Evolutionary conservation across 1,140 invertebrate genomes (phyloP), one percentile per base, ranked within the genome.

Genomic region (Coptotermes formosanus): DNA sequence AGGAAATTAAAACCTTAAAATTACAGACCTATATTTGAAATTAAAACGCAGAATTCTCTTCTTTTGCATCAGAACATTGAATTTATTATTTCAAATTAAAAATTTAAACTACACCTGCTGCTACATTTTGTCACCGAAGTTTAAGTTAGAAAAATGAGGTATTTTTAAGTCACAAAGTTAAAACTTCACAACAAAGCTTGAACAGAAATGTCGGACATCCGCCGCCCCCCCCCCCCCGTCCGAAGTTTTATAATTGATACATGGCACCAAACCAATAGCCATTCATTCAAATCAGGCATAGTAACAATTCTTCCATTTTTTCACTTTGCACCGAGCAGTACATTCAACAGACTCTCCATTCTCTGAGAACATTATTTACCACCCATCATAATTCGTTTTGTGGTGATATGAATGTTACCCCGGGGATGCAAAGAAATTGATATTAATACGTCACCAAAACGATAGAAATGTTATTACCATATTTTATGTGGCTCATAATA

Each of bases 391-490:
- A 75, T 75, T 75, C 64, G 25, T 30, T 75, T 30, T n/a, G 64
- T 16, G 64, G 25, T 75, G 64, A 75, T n/a, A 75, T 30, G 30
- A 75, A 75, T 75, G 64, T 30, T 25, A 75, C 64, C 6, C 64
- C 64, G 14, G 64, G 64, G 64, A 75, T 75, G n/a, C 64, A 75
- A 30, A 75, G 64, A 75, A 75, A 75, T 75, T 75, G 64, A 75
- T 75, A 75, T 75, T 75, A 75, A 75, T 75, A 75, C 64, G 64
- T 75, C 64, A 75, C 30, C 64, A 75, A 75, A 75, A 30, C 64
- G 64, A 75, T 75, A 75, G 64, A 75, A 75, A 75, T 75, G 64
- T 75, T 75, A 75, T 75, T 75, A 75, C 64, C 64, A 75, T 75
- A 75, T 75, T 75, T 75, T 75, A 30, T 75, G 25, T 75, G 14